Base-by-base conservation (phyloP, 1,140 invertebrate genomes). In the Ditylenchus dipsaci region DNA sequence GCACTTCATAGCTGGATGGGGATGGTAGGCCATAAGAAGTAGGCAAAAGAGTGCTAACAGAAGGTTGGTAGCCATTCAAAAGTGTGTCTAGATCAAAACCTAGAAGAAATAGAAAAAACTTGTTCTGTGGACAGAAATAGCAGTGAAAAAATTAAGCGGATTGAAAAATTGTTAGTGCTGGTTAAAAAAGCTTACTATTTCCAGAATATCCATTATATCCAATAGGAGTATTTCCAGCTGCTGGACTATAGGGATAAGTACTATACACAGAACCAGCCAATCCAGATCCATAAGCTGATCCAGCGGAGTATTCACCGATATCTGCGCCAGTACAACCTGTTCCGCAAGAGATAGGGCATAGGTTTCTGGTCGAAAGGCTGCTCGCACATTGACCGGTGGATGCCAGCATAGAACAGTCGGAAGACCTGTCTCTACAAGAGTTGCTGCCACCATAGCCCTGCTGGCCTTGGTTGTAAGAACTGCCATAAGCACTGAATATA, bases 321-420 rank as follows among this genome's bases (percentile, higher is more conserved):
- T 53, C 49, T 19, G n/a, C 3, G 49, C 49, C 49, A 53, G 67
- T 21, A 21, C 67, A 69, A 8, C 67, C 27, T 8, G 43, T 27
- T 23, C 67, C 67, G 38, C 67, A 69, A 23, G 63, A 68, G 15
- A 67, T 45, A 3, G 67, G 67, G 23, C 67, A 69, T 1, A 26
- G 26, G 15, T 42, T 30, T n/a, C 21, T 33, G 30, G 67, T 67
- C 1, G 66, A 19, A 23, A 53, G 38, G 27, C 61, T 69, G 42
- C 38, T 69, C 1, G 65, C 33, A 21, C 67, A 69, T 69, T 69
- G 66, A 42, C 67, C 67, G 15, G 42, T 57, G 29, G 38, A 42
- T n/a, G 68, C 68, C 23, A 27, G 53, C 43, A 70, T 9, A 19
- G 66, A 13, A 68, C 68, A 70, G 27, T 59, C 23, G 13, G 57